Evolutionary conservation across 2,797 vertebrate species (phyloP).

Genomic region (Anabacerthia variegaticeps): DNA sequence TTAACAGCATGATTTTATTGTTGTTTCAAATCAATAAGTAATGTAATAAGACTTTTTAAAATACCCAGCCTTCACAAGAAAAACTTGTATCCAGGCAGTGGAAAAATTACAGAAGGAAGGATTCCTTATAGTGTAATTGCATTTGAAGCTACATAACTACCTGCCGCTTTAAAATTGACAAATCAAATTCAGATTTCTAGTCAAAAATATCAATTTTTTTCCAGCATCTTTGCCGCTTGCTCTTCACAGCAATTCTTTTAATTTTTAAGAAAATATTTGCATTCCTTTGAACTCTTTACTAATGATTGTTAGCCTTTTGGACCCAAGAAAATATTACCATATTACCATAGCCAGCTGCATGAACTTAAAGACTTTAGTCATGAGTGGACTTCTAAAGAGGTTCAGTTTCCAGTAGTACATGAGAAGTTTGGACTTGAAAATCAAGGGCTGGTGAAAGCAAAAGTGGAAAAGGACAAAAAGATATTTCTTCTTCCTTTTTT

Average conservation of each 20-base stretch:
- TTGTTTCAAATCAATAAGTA: conserved; percentile 17
- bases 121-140: background rate
- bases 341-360: background rate
- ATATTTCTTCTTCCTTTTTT: background rate
- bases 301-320: background rate
- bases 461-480: background rate
- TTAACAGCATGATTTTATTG: conserved; percentile 45
- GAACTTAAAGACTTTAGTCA: background rate
- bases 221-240: background rate
- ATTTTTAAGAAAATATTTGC: background rate
- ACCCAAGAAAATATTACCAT: background rate
- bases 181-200: background rate
- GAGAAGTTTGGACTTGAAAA: background rate
- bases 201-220: background rate
- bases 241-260: background rate
- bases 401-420: background rate
- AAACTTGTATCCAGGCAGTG: background rate
- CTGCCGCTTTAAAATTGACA: background rate
- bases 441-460: background rate
- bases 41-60: background rate
- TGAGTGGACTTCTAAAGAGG: background rate
- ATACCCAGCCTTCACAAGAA: background rate
- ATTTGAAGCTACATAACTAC: background rate
- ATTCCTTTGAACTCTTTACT: background rate
- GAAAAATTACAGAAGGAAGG: background rate